Evolutionary conservation across 2,113 vertebrate species (phyloP), one percentile per base, ranked within the genome.

Genomic region (Stomatorhinus ivindoensis): DNA sequence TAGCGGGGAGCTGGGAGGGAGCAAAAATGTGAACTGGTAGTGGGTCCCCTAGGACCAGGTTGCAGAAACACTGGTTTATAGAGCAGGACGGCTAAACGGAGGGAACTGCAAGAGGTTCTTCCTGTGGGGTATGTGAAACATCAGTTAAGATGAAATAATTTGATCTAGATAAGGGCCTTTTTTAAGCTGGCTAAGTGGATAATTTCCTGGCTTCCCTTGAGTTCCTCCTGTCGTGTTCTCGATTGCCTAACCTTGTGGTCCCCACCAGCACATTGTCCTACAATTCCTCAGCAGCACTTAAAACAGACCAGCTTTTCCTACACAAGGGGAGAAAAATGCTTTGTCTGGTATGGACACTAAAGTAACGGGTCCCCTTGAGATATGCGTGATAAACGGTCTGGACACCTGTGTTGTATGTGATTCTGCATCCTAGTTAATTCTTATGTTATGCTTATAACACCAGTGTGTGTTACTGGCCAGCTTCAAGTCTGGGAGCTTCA

Each of bases 401-500:
- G 24, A 58, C 65, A 7, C 90, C 61, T 88, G 86, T 88, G 58
- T 76, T 27, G 24, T 15, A 76, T 80, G 65, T 87, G 53, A 86
- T 86, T 53, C 87, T 69, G 69, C 39, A 88, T 17, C 31, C 13
- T 42, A 35, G 15, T 76, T 31, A 19, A 31, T 6, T n/a, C 55
- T 61, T 61, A 3, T 24, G 11, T 76, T 17, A 48, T 31, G 10
- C 9, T 83, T 87, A 76, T 90, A 93, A 85, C 94, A 69, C n/a
- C 89, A 90, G 51, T 89, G 47, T 87, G 83, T 90, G 91, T 76
- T 65, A 91, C 46, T 89, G 90, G 10, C 48, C 73, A 94, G 95
- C 92, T 94, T 93, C 61, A 94, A 93, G 94, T 92, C 92, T 93
- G 92, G 95, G 93, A 94, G 95, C 94, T 95, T 95, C 84, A 76